Evolutionary conservation across 2,888 invertebrate species (phyloP).

Genomic region (Brachylomia viminalis): DNA sequence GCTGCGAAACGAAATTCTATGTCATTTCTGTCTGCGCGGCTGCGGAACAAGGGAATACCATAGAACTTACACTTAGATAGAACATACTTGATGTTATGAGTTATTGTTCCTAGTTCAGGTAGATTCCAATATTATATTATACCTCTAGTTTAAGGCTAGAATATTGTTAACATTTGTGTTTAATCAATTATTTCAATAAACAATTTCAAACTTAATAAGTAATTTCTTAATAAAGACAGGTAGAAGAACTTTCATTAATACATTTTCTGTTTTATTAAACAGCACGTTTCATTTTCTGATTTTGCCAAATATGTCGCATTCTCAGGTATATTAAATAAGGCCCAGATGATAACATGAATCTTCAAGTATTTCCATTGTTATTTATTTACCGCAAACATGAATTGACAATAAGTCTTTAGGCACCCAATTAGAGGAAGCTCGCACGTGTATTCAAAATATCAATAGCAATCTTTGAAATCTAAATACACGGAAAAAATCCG

Average conservation of each 20-base stretch:
- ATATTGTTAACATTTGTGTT: too few relatives aligned
- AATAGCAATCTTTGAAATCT: conserved; percentile 64
- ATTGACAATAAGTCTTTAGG: conserved; percentile 37
- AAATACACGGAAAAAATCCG: conserved; percentile 73
- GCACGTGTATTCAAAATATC: conserved; percentile 52
- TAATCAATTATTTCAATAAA: too few relatives aligned
- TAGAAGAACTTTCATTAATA: background rate
- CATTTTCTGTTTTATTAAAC: background rate
- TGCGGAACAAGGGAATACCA: too few relatives aligned
- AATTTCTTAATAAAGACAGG: background rate
- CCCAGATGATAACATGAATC: background rate
- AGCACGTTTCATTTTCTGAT: background rate
- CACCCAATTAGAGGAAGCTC: conserved; percentile 55
- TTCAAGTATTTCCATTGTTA: conserved; percentile 8
- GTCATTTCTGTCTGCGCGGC: too few relatives aligned
- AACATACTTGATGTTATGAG: background rate
- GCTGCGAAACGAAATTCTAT: too few relatives aligned
- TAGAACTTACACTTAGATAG: too few relatives aligned
- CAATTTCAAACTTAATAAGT: background rate
- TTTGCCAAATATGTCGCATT: background rate
- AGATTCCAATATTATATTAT: background rate
- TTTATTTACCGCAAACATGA: conserved; percentile 37
- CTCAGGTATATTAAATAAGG: background rate
- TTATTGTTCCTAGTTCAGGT: background rate
- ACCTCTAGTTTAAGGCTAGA: too few relatives aligned